Evolutionary conservation across 2,113 vertebrate genomes (phyloP).

Genomic region (Zeus faber): DNA sequence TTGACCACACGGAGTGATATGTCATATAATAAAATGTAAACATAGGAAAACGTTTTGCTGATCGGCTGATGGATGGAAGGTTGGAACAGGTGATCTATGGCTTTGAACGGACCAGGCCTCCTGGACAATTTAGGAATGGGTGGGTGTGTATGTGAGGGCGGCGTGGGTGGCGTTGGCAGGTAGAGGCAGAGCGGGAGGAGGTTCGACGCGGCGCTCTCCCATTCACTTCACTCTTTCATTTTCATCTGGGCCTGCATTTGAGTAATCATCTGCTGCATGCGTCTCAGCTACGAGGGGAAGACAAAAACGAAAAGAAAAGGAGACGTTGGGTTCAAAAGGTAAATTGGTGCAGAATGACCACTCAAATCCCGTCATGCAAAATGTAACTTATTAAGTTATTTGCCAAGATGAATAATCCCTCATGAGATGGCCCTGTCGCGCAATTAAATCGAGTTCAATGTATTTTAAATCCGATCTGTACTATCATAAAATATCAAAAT

Average conservation of each 20-base stretch:
- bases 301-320: too few species aligned
- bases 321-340: too few species aligned
- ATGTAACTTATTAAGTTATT: too few species aligned
- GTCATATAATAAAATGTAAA: neutral
- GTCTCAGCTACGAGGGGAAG: slow-evolving; percentile 72
- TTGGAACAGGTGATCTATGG: neutral
- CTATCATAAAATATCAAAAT: too few species aligned
- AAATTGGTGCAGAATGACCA: too few species aligned
- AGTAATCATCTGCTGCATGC: slow-evolving; percentile 89
- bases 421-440: too few species aligned
- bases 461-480: too few species aligned
- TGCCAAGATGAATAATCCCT: too few species aligned
- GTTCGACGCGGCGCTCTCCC: slow-evolving; percentile 17
- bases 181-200: slow-evolving; percentile 2
- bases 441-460: too few species aligned
- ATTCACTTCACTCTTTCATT: slow-evolving; percentile 78
- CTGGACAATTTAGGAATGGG: slow-evolving; percentile 10
- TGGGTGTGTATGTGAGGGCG: neutral
- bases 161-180: slow-evolving; percentile 1
- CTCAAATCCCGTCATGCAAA: too few species aligned
- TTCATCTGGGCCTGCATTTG: slow-evolving; percentile 89
- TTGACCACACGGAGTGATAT: slow-evolving; percentile 1
- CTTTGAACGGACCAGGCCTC: neutral
- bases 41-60: neutral
- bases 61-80: slow-evolving; percentile 2